A percentile compares a stretch with the other conserved stretches of the same genome.
Evolutionary conservation across 2,113 vertebrate species (phyloP).

Genomic region (Pachycephala philippinensis): DNA sequence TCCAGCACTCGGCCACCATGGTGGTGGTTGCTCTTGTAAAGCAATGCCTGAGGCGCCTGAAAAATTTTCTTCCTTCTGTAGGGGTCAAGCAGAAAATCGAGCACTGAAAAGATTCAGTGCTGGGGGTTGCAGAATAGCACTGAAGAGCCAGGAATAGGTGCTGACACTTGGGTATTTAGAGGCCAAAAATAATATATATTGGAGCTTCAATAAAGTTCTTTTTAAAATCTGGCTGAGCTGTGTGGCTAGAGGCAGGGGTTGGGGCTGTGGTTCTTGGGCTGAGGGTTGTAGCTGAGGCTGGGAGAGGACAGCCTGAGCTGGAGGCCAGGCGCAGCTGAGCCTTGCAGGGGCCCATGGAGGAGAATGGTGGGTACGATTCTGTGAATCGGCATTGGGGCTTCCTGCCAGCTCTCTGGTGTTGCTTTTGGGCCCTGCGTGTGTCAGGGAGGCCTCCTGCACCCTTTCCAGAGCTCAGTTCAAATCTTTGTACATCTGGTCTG

Average conservation of each 20-base stretch:
- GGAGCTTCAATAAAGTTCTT: slow-evolving; percentile 65
- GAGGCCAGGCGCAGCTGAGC: background rate
- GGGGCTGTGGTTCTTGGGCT: background rate
- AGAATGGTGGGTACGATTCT: background rate
- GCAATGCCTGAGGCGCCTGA: slow-evolving; percentile 30
- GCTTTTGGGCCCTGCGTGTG: background rate
- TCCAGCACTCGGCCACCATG: background rate
- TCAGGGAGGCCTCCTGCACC: background rate
- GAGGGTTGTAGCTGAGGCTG: background rate
- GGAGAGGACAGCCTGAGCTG: background rate
- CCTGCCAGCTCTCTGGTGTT: background rate
- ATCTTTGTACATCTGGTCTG: background rate
- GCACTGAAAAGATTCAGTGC: background rate
- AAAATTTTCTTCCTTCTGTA: slow-evolving; percentile 46
- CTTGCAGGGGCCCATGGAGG: background rate
- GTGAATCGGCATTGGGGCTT: background rate
- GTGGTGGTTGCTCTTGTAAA: background rate
- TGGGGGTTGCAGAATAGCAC: slow-evolving; percentile 17
- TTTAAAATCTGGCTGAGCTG: slow-evolving; percentile 51
- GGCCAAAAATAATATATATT: slow-evolving; percentile 64
- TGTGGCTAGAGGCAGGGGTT: slow-evolving; percentile 28
- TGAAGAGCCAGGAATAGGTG: slow-evolving; percentile 47
- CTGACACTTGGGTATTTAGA: slow-evolving; percentile 43
- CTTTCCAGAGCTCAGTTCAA: background rate
- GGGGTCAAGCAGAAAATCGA: slow-evolving; percentile 30